Conservation (phyloP, 2,113 vertebrate species). For the Hippocampus zosterae region DNA sequence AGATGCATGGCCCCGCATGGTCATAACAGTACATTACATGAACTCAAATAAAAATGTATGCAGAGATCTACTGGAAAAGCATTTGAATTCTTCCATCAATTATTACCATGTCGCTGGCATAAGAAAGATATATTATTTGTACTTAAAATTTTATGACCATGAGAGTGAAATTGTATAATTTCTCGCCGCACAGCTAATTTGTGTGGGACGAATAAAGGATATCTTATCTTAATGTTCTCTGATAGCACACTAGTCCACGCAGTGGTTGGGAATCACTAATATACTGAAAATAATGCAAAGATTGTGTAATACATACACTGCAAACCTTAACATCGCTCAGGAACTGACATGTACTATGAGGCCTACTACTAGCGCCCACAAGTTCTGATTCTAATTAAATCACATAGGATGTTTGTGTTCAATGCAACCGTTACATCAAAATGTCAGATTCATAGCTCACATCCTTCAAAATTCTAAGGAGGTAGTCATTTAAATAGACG, state of each 20-base stretch:
- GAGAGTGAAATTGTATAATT: neutral
- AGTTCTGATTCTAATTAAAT: slow-evolving; percentile 20
- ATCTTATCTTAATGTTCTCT: too few species aligned
- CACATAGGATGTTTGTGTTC: slow-evolving; percentile 35
- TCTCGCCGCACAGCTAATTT: neutral
- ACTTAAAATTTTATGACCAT: neutral
- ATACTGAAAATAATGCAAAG: neutral
- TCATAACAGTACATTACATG: too few species aligned
- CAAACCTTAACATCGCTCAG: neutral
- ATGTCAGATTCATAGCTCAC: slow-evolving; percentile 31
- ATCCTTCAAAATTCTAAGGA: slow-evolving; percentile 32
- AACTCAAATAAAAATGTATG: too few species aligned
- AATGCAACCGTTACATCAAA: slow-evolving; percentile 33
- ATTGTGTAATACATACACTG: neutral
- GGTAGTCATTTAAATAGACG: slow-evolving; percentile 16
- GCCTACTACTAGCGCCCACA: slow-evolving; percentile 21
- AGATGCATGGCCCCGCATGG: neutral
- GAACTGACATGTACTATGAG: neutral
- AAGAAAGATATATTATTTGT: too few species aligned
- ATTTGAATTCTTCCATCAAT: too few species aligned
- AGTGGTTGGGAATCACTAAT: neutral
- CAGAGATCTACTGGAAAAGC: too few species aligned
- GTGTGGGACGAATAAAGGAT: too few species aligned
- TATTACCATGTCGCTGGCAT: too few species aligned
- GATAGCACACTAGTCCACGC: neutral